Base-by-base conservation (phyloP, 2,888 invertebrate genomes). In the Epiblema foenella region DNA sequence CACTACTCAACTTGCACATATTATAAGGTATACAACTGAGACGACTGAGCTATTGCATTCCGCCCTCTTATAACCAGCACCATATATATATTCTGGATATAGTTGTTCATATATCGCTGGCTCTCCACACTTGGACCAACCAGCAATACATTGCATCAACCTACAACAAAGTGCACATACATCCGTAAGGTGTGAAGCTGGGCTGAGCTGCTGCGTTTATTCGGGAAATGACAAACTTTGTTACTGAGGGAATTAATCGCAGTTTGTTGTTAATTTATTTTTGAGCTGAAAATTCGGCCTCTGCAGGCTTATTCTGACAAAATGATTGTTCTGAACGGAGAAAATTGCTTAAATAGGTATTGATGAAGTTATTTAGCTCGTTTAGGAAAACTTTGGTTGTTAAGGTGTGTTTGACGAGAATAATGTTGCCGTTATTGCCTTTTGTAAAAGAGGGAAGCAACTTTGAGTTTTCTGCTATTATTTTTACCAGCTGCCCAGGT, bases 91-190 rank as follows among this genome's bases (percentile, higher is more conserved):
- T n/a, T n/a, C 1, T 10, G 11, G 39, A 39, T 11, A 0, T 39
- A 10, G 39, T 10, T 3, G 1, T 20, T 2, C 9, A 11, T 42
- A 24, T 2, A 15, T 15, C 58, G 57, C 64, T 33, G 12, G 3
- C 29, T 9, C 33, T 42, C 15, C 1, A 29, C 7, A 46, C n/a
- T 29, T 52, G 42, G n/a, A 51, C 51, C 59, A 65, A 9, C 52
- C n/a, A 12, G 29, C 33, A 65, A 63, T 33, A 65, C 52, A 64
- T 57, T 18, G 65, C 18, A 39, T 51, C 52, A 24, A 69, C 18
- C 42, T 24, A 59, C 69, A 20, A 59, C 65, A 52, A 65, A 65
- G 42, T 70, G 65, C 59, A 65, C n/a, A 52, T 59, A 59, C 65
- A 52, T 69, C 52, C 52, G 39, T 52, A 65, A 65, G 65, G 69